These are phyloP conservation scores for Microtus montanus DNA, from an alignment of 2,113 vertebrate species.

Conservation along the genomic window DNA sequence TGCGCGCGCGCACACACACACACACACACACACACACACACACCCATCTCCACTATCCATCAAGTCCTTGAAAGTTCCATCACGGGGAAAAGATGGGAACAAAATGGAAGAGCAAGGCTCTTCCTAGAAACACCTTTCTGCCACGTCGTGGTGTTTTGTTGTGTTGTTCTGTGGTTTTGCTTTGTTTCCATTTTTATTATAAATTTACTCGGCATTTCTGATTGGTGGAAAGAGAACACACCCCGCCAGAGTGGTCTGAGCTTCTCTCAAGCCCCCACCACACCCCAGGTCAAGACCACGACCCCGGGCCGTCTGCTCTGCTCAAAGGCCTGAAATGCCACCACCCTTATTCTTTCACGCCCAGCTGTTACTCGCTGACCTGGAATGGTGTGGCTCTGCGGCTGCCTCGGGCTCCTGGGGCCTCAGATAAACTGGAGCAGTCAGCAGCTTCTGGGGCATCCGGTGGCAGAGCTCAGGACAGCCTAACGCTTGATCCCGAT, in stretches of 20 bases:
- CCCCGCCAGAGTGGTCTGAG: not conserved
- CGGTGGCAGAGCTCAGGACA: slow-evolving; percentile 4
- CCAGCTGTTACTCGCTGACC: not conserved
- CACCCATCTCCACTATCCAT: not conserved
- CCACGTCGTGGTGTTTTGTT: not conserved
- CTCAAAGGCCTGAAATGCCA: not conserved
- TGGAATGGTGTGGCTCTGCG: not conserved
- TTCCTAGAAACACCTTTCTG: not conserved
- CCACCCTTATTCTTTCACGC: not conserved
- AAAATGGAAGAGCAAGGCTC: not conserved
- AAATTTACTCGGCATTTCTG: not conserved
- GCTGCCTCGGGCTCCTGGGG: not conserved
- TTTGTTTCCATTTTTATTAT: not conserved
- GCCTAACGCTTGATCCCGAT: slow-evolving; percentile 51
- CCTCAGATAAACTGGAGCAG: not conserved
- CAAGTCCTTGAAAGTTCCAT: not conserved
- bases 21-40: too few relatives aligned
- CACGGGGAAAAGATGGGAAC: not conserved
- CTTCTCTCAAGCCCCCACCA: not conserved
- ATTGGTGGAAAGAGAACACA: not conserved
- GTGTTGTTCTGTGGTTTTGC: not conserved
- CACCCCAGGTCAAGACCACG: not conserved
- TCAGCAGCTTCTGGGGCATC: slow-evolving; percentile 20
- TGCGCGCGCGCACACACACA: too few relatives aligned
- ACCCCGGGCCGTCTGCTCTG: not conserved